Evolutionary conservation across 2,888 invertebrate species (phyloP).

Genomic region (Watsonalla binaria): DNA sequence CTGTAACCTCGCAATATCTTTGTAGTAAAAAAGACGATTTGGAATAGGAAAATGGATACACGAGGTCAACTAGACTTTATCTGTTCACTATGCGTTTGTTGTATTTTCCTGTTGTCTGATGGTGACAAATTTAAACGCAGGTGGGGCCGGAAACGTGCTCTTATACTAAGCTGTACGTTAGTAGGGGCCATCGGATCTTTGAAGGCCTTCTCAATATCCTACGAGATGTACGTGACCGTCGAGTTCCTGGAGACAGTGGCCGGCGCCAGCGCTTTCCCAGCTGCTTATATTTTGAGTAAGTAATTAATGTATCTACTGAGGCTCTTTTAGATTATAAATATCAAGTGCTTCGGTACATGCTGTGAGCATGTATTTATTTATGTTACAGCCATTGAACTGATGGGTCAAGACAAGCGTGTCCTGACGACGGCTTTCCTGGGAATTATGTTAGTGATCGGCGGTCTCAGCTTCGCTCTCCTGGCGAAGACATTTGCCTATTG

Average conservation of each 20-base stretch:
- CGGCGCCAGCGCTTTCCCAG: constrained; percentile 79
- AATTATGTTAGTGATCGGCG: constrained; percentile 82
- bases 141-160: constrained; percentile 65
- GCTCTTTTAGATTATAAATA: not conserved
- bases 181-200: constrained; percentile 70
- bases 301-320: not conserved
- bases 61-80: too few relatives aligned
- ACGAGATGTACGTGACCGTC: constrained; percentile 77
- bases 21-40: too few relatives aligned
- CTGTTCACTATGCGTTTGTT: too few relatives aligned
- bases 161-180: constrained; percentile 59
- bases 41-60: too few relatives aligned
- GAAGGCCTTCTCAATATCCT: constrained; percentile 78
- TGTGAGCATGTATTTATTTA: not conserved
- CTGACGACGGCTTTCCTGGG: constrained; percentile 65
- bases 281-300: constrained; percentile 75
- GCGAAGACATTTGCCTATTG: constrained; percentile 85
- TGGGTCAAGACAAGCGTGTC: constrained; percentile 66
- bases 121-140: constrained; percentile 25
- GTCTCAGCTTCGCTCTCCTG: constrained; percentile 82
- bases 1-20: too few relatives aligned
- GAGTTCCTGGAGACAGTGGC: constrained; percentile 79
- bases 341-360: not conserved
- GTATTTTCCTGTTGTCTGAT: not conserved
- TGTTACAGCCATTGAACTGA: constrained; percentile 62